Base-by-base conservation (phyloP, 2,888 invertebrate species). In the Drosophila ustulata region DNA sequence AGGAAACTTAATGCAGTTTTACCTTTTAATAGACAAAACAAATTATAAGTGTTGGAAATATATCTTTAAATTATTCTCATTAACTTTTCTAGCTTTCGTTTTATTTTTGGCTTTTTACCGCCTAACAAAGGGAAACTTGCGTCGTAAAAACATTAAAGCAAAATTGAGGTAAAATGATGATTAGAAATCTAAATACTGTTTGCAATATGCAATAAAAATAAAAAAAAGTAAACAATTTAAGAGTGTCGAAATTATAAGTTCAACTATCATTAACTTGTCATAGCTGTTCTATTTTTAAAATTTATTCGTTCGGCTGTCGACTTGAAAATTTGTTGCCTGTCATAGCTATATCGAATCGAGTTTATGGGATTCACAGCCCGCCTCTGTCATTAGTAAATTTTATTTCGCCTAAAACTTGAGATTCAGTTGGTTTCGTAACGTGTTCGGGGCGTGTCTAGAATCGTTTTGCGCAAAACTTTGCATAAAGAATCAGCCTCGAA, bases 361-460 rank as follows among this genome's bases (percentile, higher is more conserved):
- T n/a, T 37, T 37, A 2, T 11, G 37, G 37, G 37, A 37, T 37
- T 37, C n/a, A 11, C n/a, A 2, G 11, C 37, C n/a, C 37, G 37
- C 11, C 6, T 18, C 37, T 23, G 39, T 23, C n/a, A 43, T 56
- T 66, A 47, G 26, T 37, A 28, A n/a, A 53, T 23, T 49, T 51
- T 56, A 46, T 30, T 65, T 49, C 57, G 39, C n/a, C n/a, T 32
- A 46, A 63, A 58, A 18, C n/a, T 47, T 45, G 37, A 57, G 52
- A 18, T 13, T 46, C 32, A 13, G 5, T 18, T n/a, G 41, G 9
- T 52, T 71, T 71, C 53, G 37, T 45, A 72, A 57, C 8, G 0
- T 52, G 5, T n/a, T 37, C 7, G 49, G 46, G 46, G 55, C 51
- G 64, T 75, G 71, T 23, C 23, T 68, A 7, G 34, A 63, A 58